Evolutionary conservation across 2,888 invertebrate genomes (phyloP).

Genomic region (Bunonema sp.): DNA sequence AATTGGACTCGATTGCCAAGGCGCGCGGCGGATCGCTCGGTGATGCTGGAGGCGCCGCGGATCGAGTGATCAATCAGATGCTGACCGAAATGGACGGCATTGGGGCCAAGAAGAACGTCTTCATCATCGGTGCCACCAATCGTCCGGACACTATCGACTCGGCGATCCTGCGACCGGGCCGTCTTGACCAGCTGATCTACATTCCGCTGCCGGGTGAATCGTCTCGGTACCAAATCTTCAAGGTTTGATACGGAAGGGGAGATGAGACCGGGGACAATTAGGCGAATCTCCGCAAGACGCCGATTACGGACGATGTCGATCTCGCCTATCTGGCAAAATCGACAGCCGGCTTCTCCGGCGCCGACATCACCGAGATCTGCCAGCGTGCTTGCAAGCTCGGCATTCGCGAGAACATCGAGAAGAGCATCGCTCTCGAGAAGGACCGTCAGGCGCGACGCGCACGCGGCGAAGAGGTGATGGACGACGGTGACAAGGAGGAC

Average conservation of each 20-base stretch:
- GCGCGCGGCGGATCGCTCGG: constrained; percentile 82
- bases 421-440: constrained; percentile 72
- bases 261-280: constrained; percentile 37
- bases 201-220: constrained; percentile 56
- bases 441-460: constrained; percentile 57
- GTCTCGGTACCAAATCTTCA: constrained; percentile 3
- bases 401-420: constrained; percentile 3
- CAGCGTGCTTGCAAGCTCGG: constrained; percentile 4
- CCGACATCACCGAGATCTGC: constrained; percentile 5
- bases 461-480: constrained; percentile 53
- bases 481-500: constrained; percentile 59
- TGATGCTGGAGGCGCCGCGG: constrained; percentile 69
- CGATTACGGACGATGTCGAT: constrained; percentile 6
- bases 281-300: constrained; percentile 56
- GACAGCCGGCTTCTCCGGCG: constrained; percentile 3
- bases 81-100: constrained; percentile 99
- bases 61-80: constrained; percentile 97
- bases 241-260: background rate
- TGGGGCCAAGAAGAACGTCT: constrained; percentile 98
- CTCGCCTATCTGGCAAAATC: constrained; percentile 1
- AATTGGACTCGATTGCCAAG: constrained; percentile 97
- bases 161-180: constrained; percentile 87
- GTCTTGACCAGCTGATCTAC: constrained; percentile 92
- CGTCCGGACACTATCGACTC: constrained; percentile 75
- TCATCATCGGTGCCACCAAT: constrained; percentile 92